Evolutionary conservation across 92 coral and sea anemone genomes (phyloP), one percentile per base, ranked within the genome.

Genomic region (Muricea muricata): DNA sequence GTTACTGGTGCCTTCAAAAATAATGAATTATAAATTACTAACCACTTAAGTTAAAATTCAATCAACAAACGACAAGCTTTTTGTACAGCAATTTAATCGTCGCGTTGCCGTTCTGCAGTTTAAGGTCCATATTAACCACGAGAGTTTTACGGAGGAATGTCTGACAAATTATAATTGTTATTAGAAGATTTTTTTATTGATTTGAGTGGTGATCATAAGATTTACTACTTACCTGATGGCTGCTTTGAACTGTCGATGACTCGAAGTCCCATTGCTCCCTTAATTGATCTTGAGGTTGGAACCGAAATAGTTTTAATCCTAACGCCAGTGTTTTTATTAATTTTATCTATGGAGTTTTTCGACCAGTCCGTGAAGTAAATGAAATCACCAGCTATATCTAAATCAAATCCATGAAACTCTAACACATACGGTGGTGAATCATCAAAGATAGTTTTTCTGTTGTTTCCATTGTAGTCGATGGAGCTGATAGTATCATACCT

Each of bases 331-430:
- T 21, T 21, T 8, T 41, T 66, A 52, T 7, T 29, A 15, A 84
- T 34, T 41, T 78, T 88, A 47, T 24, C 0, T 8, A 91, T 85
- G 2, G 65, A 45, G 0, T 81, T 69, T 9, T 23, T 65, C 65
- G 23, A 48, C 46, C 85, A 54, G 61, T 96, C 99, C n/a, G 92
- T 90, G 84, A 91, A 92, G 68, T 85, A 92, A 14, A 96, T 33
- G 67, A 76, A 84, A 32, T 80, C 66, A 14, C 58, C 72, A 65
- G 75, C 85, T 68, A 90, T 4, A 0, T 93, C 91, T 23, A 93
- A 30, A 76, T 94, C 92, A 84, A 78, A 92, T 1, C 83, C 83
- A 39, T 78, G 71, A 15, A 17, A 58, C 35, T 32, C 6, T 18
- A 63, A 24, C 33, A 74, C 52, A 33, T 84, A 61, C 11, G 35